These are phyloP conservation scores for Staurois parvus DNA, from an alignment of 2,797 vertebrate genomes.

Conservation along the genomic window DNA sequence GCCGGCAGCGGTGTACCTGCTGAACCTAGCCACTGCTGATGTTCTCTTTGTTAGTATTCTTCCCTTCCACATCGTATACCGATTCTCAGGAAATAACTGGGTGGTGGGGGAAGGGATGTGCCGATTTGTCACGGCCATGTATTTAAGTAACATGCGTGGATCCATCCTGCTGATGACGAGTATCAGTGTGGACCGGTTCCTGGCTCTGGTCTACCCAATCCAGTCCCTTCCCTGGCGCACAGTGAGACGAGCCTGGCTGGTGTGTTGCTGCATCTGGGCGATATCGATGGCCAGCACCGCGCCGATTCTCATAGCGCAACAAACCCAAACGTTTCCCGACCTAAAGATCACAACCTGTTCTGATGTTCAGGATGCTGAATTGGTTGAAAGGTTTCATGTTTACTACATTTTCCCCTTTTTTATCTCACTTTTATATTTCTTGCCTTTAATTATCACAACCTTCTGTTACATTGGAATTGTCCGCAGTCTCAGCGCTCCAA, in stretches of 20 bases:
- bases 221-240: slow-evolving; percentile 89
- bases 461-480: slow-evolving; percentile 84
- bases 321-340: slow-evolving; percentile 71
- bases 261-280: slow-evolving; percentile 81
- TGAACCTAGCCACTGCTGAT: slow-evolving; percentile 88
- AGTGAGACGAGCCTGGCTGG: slow-evolving; percentile 63
- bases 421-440: slow-evolving; percentile 83
- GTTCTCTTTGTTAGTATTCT: slow-evolving; percentile 84
- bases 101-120: slow-evolving; percentile 83
- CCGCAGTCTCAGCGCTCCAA: slow-evolving; percentile 79
- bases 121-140: slow-evolving; percentile 84
- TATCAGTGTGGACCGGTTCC: slow-evolving; percentile 89
- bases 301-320: slow-evolving; percentile 88
- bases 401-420: slow-evolving; percentile 84
- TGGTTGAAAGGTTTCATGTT: slow-evolving; percentile 71
- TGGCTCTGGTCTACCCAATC: slow-evolving; percentile 86
- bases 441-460: slow-evolving; percentile 80
- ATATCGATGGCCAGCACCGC: slow-evolving; percentile 80
- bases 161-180: slow-evolving; percentile 87
- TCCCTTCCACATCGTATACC: slow-evolving; percentile 88
- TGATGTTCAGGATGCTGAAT: slow-evolving; percentile 77
- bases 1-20: slow-evolving; percentile 87
- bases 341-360: slow-evolving; percentile 85
- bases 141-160: slow-evolving; percentile 97
- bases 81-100: slow-evolving; percentile 89